Evolutionary conservation across 2,797 vertebrate genomes (phyloP).

Genomic region (Apodemus agrarius): DNA sequence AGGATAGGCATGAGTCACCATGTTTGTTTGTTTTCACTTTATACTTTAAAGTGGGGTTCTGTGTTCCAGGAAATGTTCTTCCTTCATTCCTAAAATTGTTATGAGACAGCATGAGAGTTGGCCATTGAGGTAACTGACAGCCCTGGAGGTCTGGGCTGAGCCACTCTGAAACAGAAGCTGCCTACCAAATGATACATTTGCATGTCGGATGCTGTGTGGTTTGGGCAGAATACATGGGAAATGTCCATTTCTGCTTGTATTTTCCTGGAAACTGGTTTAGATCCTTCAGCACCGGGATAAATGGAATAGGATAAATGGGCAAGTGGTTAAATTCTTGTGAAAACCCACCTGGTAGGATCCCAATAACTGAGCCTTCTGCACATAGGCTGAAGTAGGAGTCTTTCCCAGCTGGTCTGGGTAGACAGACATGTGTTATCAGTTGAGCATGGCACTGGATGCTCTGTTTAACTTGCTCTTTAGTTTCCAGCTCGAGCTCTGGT

Average conservation of each 20-base stretch:
- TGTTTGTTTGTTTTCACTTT: neutral
- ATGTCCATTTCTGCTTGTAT: neutral
- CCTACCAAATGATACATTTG: neutral
- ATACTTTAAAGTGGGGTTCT: neutral
- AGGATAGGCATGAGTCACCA: neutral
- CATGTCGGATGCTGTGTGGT: neutral
- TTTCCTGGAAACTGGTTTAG: slow-evolving; percentile 30
- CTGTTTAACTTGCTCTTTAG: neutral
- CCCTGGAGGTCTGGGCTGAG: neutral
- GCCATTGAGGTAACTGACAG: neutral
- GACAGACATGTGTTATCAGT: neutral
- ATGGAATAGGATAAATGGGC: neutral
- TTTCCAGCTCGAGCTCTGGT: neutral
- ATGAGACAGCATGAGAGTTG: neutral
- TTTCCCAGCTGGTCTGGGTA: neutral
- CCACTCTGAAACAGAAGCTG: neutral
- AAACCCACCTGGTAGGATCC: slow-evolving; percentile 5
- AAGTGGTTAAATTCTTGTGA: slow-evolving; percentile 34
- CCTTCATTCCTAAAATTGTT: slow-evolving; percentile 8
- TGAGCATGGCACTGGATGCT: neutral
- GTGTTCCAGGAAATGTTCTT: neutral
- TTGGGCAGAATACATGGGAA: neutral
- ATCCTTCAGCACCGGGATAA: neutral
- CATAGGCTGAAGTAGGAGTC: neutral
- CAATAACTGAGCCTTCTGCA: neutral